A percentile compares a stretch with the other conserved stretches of the same genome.
These are phyloP conservation scores for Propithecus coquereli DNA, from an alignment of 2,113 vertebrate species.

Conservation along the genomic window DNA sequence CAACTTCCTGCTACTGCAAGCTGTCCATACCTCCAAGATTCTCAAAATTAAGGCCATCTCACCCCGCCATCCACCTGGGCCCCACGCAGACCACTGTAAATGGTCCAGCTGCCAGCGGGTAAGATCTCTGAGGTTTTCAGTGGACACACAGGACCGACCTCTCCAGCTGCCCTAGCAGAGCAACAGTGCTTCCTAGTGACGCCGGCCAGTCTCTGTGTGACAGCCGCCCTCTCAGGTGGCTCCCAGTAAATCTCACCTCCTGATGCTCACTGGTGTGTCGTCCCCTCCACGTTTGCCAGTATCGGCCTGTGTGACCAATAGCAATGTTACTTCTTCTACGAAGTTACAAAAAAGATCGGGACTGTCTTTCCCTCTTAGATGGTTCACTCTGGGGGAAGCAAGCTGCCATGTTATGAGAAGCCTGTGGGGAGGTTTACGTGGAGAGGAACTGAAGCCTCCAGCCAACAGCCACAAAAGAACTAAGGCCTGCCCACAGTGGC, in stretches of 20 bases:
- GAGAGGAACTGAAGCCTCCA: not conserved
- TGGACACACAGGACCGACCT: not conserved
- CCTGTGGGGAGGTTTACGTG: not conserved
- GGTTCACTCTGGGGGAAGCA: not conserved
- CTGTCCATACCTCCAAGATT: not conserved
- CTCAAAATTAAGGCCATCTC: not conserved
- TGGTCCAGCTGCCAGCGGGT: not conserved
- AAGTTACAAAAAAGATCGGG: not conserved
- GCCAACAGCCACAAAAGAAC: not conserved
- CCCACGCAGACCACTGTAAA: not conserved
- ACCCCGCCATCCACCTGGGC: not conserved
- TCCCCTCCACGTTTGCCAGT: not conserved
- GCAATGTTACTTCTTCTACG: not conserved
- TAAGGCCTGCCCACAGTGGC: not conserved
- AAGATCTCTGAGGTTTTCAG: not conserved
- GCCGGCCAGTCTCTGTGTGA: not conserved
- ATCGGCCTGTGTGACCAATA: not conserved
- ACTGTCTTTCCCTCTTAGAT: not conserved
- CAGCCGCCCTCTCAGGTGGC: not conserved
- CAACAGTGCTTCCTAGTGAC: not conserved
- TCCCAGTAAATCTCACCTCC: not conserved
- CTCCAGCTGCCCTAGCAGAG: not conserved
- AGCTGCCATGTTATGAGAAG: not conserved
- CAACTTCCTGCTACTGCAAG: not conserved
- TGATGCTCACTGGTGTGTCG: not conserved